phyloP scores from a whole-genome alignment of 2,113 vertebrate genomes.

The Irena cyanogastra region DNA sequence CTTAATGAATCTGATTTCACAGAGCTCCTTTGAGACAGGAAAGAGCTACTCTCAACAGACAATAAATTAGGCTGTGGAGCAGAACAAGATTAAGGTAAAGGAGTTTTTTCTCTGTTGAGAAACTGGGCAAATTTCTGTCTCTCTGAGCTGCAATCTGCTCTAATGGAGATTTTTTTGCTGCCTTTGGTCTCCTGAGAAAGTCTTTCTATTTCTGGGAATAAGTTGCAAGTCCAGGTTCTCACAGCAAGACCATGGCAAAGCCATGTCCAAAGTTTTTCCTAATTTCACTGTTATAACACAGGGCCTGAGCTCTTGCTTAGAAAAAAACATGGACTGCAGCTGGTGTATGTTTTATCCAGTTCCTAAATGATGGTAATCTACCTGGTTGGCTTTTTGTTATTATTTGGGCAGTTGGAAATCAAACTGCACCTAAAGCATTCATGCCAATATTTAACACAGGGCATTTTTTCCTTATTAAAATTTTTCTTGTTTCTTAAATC shows the following conservation, averaged over 20 bases:
- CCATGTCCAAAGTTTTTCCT: not conserved
- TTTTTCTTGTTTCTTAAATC: not conserved
- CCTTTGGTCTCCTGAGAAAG: not conserved
- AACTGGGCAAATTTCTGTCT: not conserved
- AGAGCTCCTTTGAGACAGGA: constrained; percentile 12
- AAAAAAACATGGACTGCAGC: not conserved
- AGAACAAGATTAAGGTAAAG: not conserved
- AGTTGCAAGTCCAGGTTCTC: not conserved
- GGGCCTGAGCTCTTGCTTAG: not conserved
- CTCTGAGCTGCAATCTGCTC: not conserved
- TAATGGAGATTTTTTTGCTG: not conserved
- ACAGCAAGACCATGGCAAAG: not conserved
- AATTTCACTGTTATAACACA: not conserved
- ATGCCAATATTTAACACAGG: not conserved
- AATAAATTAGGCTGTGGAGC: not conserved
- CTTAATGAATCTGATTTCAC: constrained; percentile 39
- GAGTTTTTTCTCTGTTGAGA: not conserved
- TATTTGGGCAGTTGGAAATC: not conserved
- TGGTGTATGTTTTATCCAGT: not conserved
- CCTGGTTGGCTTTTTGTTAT: not conserved
- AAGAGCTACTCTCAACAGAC: not conserved
- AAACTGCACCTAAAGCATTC: not conserved
- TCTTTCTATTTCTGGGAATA: not conserved
- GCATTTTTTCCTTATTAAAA: rapidly evolving
- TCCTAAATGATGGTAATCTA: not conserved